Conservation (phyloP, 2,888 invertebrate species). For the Atrina japonica region DNA sequence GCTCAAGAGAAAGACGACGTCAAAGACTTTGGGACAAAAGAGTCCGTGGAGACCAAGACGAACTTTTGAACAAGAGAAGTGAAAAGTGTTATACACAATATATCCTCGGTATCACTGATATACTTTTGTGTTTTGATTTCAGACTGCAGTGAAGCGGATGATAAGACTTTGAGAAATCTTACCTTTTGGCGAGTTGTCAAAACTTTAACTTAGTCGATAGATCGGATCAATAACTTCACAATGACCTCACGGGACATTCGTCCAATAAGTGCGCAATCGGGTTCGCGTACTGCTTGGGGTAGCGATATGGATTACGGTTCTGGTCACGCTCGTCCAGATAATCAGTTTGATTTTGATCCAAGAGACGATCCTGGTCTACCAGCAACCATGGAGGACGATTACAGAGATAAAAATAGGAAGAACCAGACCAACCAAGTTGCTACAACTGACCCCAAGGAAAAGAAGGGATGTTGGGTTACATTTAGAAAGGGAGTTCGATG, state of each 20-base stretch:
- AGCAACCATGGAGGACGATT: constrained; percentile 58
- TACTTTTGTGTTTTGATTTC: too few species aligned
- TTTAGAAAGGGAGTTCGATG: constrained; percentile 76
- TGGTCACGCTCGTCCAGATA: constrained; percentile 56
- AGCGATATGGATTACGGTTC: constrained; percentile 48
- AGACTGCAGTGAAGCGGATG: too few species aligned
- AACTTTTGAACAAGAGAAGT: too few species aligned
- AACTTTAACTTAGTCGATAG: too few species aligned
- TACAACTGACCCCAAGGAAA: constrained; percentile 43
- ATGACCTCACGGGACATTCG: constrained; percentile 49
- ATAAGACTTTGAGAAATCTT: not conserved
- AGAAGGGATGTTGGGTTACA: constrained; percentile 65
- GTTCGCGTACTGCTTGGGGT: constrained; percentile 71
- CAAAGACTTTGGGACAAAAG: too few species aligned
- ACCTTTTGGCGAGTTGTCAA: constrained; percentile 15
- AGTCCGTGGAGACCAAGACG: too few species aligned
- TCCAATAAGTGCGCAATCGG: constrained; percentile 72
- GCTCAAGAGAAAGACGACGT: too few species aligned
- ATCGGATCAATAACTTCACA: constrained; percentile 19
- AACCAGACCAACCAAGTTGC: constrained; percentile 36
- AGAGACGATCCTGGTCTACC: constrained; percentile 65
- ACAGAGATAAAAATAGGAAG: constrained; percentile 51
- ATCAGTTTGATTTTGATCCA: constrained; percentile 65
- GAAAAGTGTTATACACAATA: too few species aligned
- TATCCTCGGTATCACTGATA: too few species aligned